Evolutionary conservation across 2,113 vertebrate genomes (phyloP).

Genomic region (Tangachromis dhanisi): DNA sequence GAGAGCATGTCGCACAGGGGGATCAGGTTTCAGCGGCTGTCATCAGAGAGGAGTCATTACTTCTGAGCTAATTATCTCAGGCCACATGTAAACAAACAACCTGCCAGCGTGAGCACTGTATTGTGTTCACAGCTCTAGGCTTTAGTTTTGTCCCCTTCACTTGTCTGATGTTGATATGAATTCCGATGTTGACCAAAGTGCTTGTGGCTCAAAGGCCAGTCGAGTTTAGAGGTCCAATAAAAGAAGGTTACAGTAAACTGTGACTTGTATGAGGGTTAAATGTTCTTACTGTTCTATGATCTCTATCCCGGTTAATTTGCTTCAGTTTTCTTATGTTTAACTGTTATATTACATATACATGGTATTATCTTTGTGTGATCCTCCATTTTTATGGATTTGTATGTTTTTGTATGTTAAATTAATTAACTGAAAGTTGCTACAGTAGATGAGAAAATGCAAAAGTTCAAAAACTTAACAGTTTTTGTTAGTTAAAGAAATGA

Average conservation of each 20-base stretch:
- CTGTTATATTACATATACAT: neutral
- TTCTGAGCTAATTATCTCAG: slow-evolving; percentile 76
- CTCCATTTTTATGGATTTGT: neutral
- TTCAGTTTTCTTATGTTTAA: neutral
- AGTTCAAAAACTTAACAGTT: neutral
- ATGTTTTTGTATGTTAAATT: neutral
- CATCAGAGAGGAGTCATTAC: slow-evolving; percentile 77
- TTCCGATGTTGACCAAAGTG: neutral
- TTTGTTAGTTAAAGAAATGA: neutral
- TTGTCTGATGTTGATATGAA: neutral
- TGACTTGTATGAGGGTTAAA: neutral
- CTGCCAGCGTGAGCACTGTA: slow-evolving; percentile 51
- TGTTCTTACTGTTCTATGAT: neutral
- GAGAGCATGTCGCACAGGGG: slow-evolving; percentile 59
- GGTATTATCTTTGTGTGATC: neutral
- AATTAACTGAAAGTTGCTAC: neutral
- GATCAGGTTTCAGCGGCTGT: slow-evolving; percentile 74
- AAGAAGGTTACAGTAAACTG: neutral
- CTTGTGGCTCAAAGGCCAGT: neutral
- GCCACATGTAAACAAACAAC: slow-evolving; percentile 71
- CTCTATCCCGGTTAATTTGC: neutral
- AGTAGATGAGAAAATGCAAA: neutral
- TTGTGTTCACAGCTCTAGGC: slow-evolving; percentile 49
- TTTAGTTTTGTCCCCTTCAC: neutral
- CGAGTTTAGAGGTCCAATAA: neutral